Base-by-base conservation (phyloP, 1,140 invertebrate species). In the Latrodectus geometricus region DNA sequence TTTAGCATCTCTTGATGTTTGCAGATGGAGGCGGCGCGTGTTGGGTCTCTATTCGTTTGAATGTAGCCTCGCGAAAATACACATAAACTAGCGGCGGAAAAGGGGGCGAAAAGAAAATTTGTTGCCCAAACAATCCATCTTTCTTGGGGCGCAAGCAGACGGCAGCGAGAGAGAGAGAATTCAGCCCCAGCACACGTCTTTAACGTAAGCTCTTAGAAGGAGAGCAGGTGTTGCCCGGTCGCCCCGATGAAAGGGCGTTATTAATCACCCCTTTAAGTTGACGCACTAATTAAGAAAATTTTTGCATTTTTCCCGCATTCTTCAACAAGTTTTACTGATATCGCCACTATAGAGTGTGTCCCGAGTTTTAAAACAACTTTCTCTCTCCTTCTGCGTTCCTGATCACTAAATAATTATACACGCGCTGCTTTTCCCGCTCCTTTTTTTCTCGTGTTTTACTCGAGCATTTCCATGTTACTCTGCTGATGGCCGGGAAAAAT, bases 291-390 rank as follows among this genome's bases (percentile, higher is more conserved):
- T 80, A 80, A 80, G 78, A 70, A 80, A 80, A 80, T 80, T 80
- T 80, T 80, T 80, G 78, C 78, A 80, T 80, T 80, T 80, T 80
- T 80, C 78, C 78, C 78, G 78, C 78, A 80, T 80, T 80, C 78
- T 80, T 80, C 78, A 78, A 78, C 76, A 80, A 80, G 78, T 80
- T 80, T 80, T 80, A 61, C 78, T 70, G 78, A 80, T 80, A 72
- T 49, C 65, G 68, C 66, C 68, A 61, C 54, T 61, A 61, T 61
- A 50, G 49, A 66, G 49, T 68, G 35, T 35, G 23, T 68, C 23
- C 74, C 52, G 66, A 78, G 76, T 78, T 78, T 78, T 78, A 78
- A 78, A 78, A 78, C 61, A 61, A 61, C 54, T 61, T 61, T 17
- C 11, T 14, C 54, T 61, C 17, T 17, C 11, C 11, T 78, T 78